Evolutionary conservation across 2,888 invertebrate genomes (phyloP), one percentile per base, ranked within the genome.

Genomic region (Bhutanitis thaidina): DNA sequence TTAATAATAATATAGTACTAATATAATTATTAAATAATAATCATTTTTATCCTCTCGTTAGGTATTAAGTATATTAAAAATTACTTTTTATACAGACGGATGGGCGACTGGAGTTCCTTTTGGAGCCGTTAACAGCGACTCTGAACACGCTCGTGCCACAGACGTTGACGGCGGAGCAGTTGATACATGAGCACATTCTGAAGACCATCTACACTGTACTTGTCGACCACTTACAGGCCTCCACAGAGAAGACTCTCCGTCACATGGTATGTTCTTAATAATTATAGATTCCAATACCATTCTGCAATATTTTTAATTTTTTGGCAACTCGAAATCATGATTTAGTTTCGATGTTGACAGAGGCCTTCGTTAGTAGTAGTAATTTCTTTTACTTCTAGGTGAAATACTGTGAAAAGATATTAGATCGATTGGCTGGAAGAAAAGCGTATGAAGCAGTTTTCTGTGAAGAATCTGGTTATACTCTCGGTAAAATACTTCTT

Each of bases 371-470:
- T n/a, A n/a, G n/a, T n/a, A n/a, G n/a, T n/a, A n/a, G n/a, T n/a
- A n/a, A 13, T 5, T 7, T 9, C 7, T 20, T 27, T 27, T 27
- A 7, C 5, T 27, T 27, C 8, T 8, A 95, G 83, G 90, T 96
- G 15, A 94, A 94, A 64, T 97, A 96, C 67, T 94, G 97, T 93
- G 96, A 97, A 72, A 93, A 93, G 65, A 92, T 97, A 58, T 77
- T 98, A 15, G 97, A 97, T 47, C 95, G 95, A 55, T 91, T 94
- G 0, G 92, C 94, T 0, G 97, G 97, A 0, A 91, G 95, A 56
- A 92, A 93, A 64, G 97, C 97, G 0, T 92, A 97, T 66, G 94
- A 96, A 65, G 91, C 92, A 51, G 96, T 97, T 67, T 97, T 97
- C 68, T 92, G 91, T 2, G 90, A 91, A 0, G 86, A 91, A 1